Evolutionary conservation across 2,888 invertebrate species (phyloP), one percentile per base, ranked within the genome.

Genomic region (Apotomis capreana): DNA sequence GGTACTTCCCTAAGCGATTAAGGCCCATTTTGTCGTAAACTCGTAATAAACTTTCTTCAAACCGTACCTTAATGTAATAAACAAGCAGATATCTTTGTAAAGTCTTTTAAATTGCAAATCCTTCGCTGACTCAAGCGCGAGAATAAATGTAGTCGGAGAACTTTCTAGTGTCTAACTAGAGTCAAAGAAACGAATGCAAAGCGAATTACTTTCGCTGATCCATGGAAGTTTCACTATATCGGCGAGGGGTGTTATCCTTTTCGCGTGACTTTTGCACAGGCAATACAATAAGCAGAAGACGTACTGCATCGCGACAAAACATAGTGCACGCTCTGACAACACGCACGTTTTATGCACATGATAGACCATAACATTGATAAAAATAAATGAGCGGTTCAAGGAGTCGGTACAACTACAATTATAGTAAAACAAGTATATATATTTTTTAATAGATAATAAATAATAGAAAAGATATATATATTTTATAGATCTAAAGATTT

Each of bases 161-260:
- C 52, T 71, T 71, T 71, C 55, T 62, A 52, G 68, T 52, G 40
- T 54, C 80, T 85, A 84, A 84, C 83, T 79, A 79, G 81, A 84
- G 82, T 81, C 83, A 78, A 82, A 81, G 82, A 69, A 61, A 61
- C 67, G 59, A 67, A 74, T 62, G 73, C 70, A 70, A 78, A 83
- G 82, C 79, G 84, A 87, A 87, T 87, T 86, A 86, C 88, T 87
- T 86, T 86, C 76, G 86, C 84, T 84, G 85, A 87, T 85, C 84
- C 84, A 78, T 76, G 80, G 79, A 88, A 89, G 84, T 89, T 89
- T 81, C 81, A 85, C 87, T 87, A 87, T 89, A 86, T 87, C 81
- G 84, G 80, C 80, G 84, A 83, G 81, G 81, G 44, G 85, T 84
- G 87, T 85, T 88, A 88, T 88, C 89, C 89, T 87, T 87, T 89